These are phyloP conservation scores for Myrmecobius fasciatus DNA, from an alignment of 2,113 vertebrate genomes.

Conservation along the genomic window DNA sequence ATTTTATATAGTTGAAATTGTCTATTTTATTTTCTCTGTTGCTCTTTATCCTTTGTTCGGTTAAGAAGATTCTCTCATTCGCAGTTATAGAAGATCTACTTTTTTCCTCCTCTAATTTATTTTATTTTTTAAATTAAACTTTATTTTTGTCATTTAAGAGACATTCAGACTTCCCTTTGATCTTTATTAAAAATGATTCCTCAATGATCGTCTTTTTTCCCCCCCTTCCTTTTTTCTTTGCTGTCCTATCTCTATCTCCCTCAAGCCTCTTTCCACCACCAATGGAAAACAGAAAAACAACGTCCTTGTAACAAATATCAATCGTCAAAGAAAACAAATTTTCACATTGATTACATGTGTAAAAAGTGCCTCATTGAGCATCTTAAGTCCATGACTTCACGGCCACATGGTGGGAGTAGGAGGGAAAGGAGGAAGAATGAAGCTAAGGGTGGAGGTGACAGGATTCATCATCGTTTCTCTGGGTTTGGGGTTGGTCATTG, in stretches of 20 bases:
- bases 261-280: neutral
- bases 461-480: neutral
- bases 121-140: neutral
- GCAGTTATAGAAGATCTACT: neutral
- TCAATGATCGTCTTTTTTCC: neutral
- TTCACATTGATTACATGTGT: neutral
- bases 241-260: neutral
- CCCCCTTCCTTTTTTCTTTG: neutral
- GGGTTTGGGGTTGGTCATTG: neutral
- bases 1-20: neutral
- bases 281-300: neutral
- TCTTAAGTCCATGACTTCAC: neutral
- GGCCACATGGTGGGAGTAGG: neutral
- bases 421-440: too few species aligned
- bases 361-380: neutral
- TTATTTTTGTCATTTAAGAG: neutral
- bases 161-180: neutral
- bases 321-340: neutral
- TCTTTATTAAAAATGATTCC: neutral
- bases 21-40: neutral
- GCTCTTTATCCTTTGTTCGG: neutral
- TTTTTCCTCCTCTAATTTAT: neutral
- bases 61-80: neutral
- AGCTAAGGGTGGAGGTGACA: too few species aligned
- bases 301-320: neutral